Base-by-base conservation (phyloP, 2,888 invertebrate genomes). In the Sphaerophoria taeniata region DNA sequence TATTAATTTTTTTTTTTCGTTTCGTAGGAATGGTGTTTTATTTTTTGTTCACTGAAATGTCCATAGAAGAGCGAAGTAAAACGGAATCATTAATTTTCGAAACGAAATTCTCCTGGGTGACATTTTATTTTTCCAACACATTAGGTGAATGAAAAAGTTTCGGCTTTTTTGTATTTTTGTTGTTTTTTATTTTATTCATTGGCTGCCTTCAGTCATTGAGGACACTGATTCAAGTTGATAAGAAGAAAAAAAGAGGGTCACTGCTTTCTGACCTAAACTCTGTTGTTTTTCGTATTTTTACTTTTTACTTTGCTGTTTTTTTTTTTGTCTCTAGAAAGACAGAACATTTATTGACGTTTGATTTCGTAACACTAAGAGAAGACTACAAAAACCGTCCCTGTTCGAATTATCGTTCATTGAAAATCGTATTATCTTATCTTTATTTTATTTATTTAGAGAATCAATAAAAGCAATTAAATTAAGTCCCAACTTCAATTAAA, bases 211-310 rank as follows among this genome's bases (percentile, higher is more conserved):
- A 67, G 55, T 43, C 31, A 61, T 55, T 53, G 60, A 56, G 72
- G 77, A 72, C 73, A 77, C 71, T 77, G 82, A 69, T 77, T 69
- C 61, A 82, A 72, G 61, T 77, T 77, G 77, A 82, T 77, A 82
- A 82, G 67, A 65, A 12, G 14, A 4, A 65, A 65, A 55, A 51
- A 65, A 51, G 36, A 65, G 16, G 65, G 51, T 16, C 49, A 65
- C 24, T 65, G 65, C 51, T 51, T 65, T n/a, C 1, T 16, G 51
- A 65, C 49, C 65, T 51, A 65, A 12, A 12, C 34, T 47, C 45
- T 34, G 3, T 58, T 58, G 36, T 58, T 58, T 14, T 36, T 31
- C 16, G n/a, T 34, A 12, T n/a, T 16, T 43, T 34, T 49, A 47
- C 34, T 49, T 47, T 65, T 24, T 65, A 65, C 16, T 51, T 36